A percentile compares a stretch with the other conserved stretches of the same genome.
Conservation (phyloP, 2,113 vertebrate genomes). For the Picathartes gymnocephalus region DNA sequence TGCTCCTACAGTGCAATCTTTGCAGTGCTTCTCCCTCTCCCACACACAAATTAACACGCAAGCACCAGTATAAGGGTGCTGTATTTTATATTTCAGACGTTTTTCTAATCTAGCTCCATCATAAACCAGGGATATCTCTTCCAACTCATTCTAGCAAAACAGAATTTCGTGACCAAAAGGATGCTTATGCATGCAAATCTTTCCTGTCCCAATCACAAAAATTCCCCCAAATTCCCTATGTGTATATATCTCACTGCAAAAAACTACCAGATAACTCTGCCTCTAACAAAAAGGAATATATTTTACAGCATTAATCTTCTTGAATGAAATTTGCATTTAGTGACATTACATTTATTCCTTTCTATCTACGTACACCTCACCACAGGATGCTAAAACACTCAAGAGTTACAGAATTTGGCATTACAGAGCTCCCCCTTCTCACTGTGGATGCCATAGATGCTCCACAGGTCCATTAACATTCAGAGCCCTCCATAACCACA, state of each 20-base stretch:
- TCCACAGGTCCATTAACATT: neutral
- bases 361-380: neutral
- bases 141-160: neutral
- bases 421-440: neutral
- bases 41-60: neutral
- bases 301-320: neutral
- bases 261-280: neutral
- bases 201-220: neutral
- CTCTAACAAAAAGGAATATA: neutral
- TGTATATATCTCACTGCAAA: neutral
- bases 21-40: neutral
- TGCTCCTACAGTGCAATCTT: neutral
- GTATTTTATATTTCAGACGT: neutral
- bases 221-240: neutral
- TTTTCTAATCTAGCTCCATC: neutral
- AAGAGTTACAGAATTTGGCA: neutral
- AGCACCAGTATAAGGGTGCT: neutral
- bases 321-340: neutral
- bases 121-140: neutral
- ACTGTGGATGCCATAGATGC: neutral
- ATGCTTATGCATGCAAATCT: neutral
- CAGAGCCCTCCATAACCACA: neutral
- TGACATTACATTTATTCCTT: neutral
- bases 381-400: neutral
- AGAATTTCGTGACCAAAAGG: neutral